Evolutionary conservation across 2,113 vertebrate genomes (phyloP).

Genomic region (Chaetorhynchus papuensis): DNA sequence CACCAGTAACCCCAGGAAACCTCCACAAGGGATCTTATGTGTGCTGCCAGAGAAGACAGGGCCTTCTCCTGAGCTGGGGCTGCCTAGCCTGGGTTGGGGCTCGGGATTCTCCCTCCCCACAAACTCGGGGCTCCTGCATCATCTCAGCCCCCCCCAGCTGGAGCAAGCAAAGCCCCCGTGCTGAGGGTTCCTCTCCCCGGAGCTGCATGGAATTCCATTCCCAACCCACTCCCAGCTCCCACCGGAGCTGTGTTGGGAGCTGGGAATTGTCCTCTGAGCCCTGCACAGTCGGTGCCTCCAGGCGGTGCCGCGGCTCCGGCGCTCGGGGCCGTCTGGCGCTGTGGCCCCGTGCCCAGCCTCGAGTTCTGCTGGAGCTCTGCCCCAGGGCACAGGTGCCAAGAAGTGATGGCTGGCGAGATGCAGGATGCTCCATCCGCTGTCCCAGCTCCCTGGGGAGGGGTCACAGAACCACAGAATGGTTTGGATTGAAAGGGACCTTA

Average conservation of each 20-base stretch:
- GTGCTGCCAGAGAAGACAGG: not conserved
- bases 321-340: not conserved
- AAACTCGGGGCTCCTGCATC: fast-evolving
- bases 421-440: not conserved
- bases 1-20: not conserved
- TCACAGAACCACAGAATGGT: not conserved
- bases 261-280: not conserved
- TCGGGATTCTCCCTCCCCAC: fast-evolving
- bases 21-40: not conserved
- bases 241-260: not conserved
- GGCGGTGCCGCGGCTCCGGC: not conserved
- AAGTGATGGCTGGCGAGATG: not conserved
- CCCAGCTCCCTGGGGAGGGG: not conserved
- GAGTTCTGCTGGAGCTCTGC: constrained; percentile 22
- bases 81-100: not conserved
- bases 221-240: not conserved
- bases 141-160: not conserved
- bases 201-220: fast-evolving
- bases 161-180: fast-evolving
- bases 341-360: not conserved
- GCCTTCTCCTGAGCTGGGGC: not conserved
- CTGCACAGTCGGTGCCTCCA: not conserved
- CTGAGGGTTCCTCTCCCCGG: not conserved
- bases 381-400: not conserved
- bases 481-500: not conserved